Evolutionary conservation across 2,113 vertebrate species (phyloP), one percentile per base, ranked within the genome.

Genomic region (Pseudorhombus dupliciocellatus): DNA sequence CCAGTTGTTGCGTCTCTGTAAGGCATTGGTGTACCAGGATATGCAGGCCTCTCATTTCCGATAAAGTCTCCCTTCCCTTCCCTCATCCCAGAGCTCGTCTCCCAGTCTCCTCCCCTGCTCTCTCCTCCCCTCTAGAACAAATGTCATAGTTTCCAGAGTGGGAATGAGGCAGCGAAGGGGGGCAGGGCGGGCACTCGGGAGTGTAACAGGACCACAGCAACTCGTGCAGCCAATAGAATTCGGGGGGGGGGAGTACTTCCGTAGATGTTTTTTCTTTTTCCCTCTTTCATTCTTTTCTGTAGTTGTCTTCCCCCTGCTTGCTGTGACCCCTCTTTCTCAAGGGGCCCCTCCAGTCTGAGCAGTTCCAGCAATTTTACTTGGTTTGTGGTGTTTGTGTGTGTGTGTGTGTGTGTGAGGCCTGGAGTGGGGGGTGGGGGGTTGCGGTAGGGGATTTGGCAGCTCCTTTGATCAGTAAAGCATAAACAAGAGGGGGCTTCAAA

Each of bases 381-480:
- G 90, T 89, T 88, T 91, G 90, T 88, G 84, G 83, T 88, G 89
- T 91, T 73, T 84, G 83, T 71, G 80, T 77, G 69, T 77, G 68
- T 68, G 76, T 78, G 88, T 67, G 73, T 90, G 90, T 79, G 89
- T 84, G 84, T 79, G 83, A 70, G 72, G 78, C 83, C 79, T 84
- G 90, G 92, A 91, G 91, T 4, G 34, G 31, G 9, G 31, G 31
- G 31, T 8, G 92, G 87, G 77, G 89, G 90, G 82, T 44, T 72
- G 89, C 73, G 82, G 86, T 77, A 84, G 89, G 91, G 93, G 93
- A 91, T 93, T 94, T 94, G 91, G 93, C 93, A 92, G 89, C 67
- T 92, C 85, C 94, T 97, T 96, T 96, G 95, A 96, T 96, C 94
- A 96, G 91, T 93, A 95, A 93, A 96, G 94, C 94, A 94, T 95